Conservation (phyloP, 2,113 vertebrate species). For the Danionella cerebrum region DNA sequence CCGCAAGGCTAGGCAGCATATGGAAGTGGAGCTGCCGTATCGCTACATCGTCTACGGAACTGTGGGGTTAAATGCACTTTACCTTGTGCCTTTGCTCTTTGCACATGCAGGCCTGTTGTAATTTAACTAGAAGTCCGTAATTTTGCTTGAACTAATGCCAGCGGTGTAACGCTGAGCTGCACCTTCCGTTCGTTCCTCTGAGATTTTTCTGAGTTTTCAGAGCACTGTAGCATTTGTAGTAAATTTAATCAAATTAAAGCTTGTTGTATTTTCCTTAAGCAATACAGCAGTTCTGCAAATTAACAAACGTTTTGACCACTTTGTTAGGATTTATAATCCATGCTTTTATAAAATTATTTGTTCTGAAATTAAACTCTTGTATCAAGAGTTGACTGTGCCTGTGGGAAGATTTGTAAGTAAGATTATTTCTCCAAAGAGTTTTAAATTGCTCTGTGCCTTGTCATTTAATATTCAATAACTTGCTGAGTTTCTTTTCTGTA, state of each 20-base stretch:
- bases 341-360: neutral
- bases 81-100: slow-evolving; percentile 78
- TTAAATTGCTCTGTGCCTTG: too few relatives aligned
- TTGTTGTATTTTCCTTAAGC: neutral
- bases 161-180: neutral
- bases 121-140: neutral
- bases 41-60: slow-evolving; percentile 85
- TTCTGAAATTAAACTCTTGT: slow-evolving; percentile 5
- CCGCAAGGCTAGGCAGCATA: slow-evolving; percentile 80
- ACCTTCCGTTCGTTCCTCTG: neutral
- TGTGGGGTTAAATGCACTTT: slow-evolving; percentile 82
- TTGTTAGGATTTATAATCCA: neutral
- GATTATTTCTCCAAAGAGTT: too few relatives aligned
- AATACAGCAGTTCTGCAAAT: neutral
- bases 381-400: slow-evolving; percentile 21
- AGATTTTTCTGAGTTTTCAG: neutral
- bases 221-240: neutral
- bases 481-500: too few relatives aligned
- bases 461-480: too few relatives aligned
- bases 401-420: too few relatives aligned
- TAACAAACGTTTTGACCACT: neutral
- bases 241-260: too few relatives aligned
- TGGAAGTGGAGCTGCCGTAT: slow-evolving; percentile 93
- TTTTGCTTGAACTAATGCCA: neutral
- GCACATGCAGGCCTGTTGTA: slow-evolving; percentile 57